Evolutionary conservation across 2,113 vertebrate genomes (phyloP), one percentile per base, ranked within the genome.

Genomic region (Peromyscus polionotus): DNA sequence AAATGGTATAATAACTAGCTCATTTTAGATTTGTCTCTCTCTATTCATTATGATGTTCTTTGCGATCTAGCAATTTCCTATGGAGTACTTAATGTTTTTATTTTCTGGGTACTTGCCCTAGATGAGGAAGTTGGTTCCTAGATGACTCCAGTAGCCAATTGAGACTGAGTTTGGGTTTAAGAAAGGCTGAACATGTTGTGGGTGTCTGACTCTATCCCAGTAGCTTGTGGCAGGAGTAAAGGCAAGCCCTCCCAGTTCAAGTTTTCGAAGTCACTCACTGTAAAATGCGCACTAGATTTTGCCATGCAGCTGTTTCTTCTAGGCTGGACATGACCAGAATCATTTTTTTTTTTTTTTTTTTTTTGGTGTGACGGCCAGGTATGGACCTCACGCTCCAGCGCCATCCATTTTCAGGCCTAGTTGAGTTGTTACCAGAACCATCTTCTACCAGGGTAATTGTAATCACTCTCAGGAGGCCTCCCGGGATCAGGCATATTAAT

Each of bases 11-110:
- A 93, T 54, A 93, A 91, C 57, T 26, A 95, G 75, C 6, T 88
- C 45, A 75, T 96, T 92, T 92, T 48, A 57, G 51, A 54, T 17
- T 59, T 63, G 42, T 80, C 45, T 36, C 68, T 89, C 33, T 48
- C 39, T 85, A 22, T 85, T 93, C 88, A 54, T 89, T 94, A 57
- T 57, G 65, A 28, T 48, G 26, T 59, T 83, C 42, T 83, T 95
- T 91, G 81, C 87, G 81, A 89, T 65, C 63, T 39, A 77, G 36
- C 36, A 92, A 88, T 92, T 97, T 93, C 76, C 89, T 84, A 54
- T 22, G 95, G 57, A 94, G 28, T 76, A 45, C 88, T 91, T 95
- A 92, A 61, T 93, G 75, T 92, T 90, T 51, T 88, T 92, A 96
- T 92, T 59, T 95, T 22, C n/a, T 95, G 63, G 89, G 17, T 72